A percentile compares a stretch with the other conserved stretches of the same genome.
Evolutionary conservation across 2,113 vertebrate species (phyloP).

Genomic region (Lathamus discolor): DNA sequence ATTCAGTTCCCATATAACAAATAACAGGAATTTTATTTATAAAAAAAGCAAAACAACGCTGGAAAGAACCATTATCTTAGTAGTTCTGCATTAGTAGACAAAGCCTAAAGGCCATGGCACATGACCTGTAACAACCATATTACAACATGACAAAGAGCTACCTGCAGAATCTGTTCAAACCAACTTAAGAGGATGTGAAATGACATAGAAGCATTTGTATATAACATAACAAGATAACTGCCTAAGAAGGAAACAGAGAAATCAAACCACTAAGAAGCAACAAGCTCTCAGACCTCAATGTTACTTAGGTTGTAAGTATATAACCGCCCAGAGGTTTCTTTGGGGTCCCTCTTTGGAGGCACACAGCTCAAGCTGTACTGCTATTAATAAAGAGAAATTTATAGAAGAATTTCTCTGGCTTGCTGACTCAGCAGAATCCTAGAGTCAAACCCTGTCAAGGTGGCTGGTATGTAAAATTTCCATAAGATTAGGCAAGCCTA

Average conservation of each 20-base stretch:
- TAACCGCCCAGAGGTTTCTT: rapidly evolving
- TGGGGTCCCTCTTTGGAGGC: neutral
- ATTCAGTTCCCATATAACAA: neutral
- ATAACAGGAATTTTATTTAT: neutral
- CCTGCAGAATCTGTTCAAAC: neutral
- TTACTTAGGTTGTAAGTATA: neutral
- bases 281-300: neutral
- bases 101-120: neutral
- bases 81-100: neutral
- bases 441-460: neutral
- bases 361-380: rapidly evolving
- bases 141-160: neutral
- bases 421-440: neutral
- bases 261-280: neutral
- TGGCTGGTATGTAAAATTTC: neutral
- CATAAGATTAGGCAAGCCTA: neutral
- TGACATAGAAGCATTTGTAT: neutral
- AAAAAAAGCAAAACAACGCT: neutral
- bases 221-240: neutral
- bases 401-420: neutral
- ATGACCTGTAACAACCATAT: neutral
- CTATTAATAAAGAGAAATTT: neutral
- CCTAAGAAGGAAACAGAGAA: rapidly evolving
- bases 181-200: neutral
- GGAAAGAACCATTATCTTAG: neutral